A percentile compares a stretch with the other conserved stretches of the same genome.
These are phyloP conservation scores for Presbytis comata DNA, from an alignment of 2,797 vertebrate species.

Conservation along the genomic window DNA sequence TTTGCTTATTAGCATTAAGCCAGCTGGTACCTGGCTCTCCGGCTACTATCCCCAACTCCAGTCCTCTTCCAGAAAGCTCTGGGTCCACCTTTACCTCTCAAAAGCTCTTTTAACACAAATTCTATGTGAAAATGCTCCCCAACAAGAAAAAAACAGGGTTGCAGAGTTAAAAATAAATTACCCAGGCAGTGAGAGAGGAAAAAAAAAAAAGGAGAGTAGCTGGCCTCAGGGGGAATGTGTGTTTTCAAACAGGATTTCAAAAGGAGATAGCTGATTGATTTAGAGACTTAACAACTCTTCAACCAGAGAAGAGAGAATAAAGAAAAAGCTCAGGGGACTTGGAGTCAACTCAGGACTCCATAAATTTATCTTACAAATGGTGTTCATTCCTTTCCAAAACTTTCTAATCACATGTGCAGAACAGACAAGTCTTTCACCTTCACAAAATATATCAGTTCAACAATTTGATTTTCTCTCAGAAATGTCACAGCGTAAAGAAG, in stretches of 20 bases:
- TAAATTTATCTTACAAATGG: not conserved
- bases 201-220: not conserved
- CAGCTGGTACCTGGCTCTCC: not conserved
- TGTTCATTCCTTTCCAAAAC: not conserved
- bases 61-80: not conserved
- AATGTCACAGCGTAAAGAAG: conserved; percentile 10
- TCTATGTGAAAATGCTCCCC: not conserved
- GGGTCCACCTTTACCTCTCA: not conserved
- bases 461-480: not conserved
- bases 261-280: not conserved
- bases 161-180: not conserved
- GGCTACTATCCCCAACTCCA: accelerated
- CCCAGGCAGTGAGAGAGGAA: not conserved
- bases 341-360: not conserved
- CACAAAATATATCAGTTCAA: no score
- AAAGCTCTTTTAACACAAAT: not conserved
- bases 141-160: not conserved
- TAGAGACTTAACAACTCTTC: not conserved
- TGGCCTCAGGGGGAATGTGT: not conserved
- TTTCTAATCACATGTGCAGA: not conserved
- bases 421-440: not conserved
- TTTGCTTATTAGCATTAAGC: not conserved
- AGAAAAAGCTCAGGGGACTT: not conserved
- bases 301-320: accelerated
- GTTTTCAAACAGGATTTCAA: not conserved